These are phyloP conservation scores for Campylomormyrus tamandua DNA, from an alignment of 2,113 vertebrate species.

Conservation along the genomic window DNA sequence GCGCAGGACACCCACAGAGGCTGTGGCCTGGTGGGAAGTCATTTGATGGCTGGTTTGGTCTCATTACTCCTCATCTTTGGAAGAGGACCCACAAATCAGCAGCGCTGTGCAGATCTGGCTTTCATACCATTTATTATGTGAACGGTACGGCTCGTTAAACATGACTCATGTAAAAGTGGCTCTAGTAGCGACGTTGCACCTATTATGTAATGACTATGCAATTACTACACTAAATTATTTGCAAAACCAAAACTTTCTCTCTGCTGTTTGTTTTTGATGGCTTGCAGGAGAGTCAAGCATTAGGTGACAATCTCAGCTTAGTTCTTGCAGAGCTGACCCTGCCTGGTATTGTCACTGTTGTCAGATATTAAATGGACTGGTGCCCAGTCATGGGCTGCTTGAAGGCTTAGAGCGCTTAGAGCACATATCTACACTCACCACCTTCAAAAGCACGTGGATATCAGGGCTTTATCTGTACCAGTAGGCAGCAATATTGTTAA, in stretches of 20 bases:
- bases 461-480: neutral
- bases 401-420: neutral
- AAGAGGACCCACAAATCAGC: neutral
- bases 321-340: neutral
- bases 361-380: neutral
- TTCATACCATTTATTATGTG: neutral
- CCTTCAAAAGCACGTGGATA: neutral
- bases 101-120: neutral
- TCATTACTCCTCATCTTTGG: neutral
- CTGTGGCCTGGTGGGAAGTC: neutral
- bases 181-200: neutral
- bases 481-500: neutral
- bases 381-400: neutral
- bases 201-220: neutral
- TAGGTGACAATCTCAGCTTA: neutral
- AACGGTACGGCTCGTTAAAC: neutral
- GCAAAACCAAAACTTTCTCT: neutral
- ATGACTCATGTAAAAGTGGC: neutral
- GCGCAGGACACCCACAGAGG: neutral
- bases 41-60: constrained; percentile 11
- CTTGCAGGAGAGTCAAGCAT: neutral
- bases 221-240: neutral
- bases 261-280: neutral
- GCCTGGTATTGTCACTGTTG: neutral
- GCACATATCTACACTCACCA: neutral